Percentiles rank a stretch among this genome's conserved stretches.
Conservation (phyloP, 2,888 invertebrate species). For the Athalia rosae region DNA sequence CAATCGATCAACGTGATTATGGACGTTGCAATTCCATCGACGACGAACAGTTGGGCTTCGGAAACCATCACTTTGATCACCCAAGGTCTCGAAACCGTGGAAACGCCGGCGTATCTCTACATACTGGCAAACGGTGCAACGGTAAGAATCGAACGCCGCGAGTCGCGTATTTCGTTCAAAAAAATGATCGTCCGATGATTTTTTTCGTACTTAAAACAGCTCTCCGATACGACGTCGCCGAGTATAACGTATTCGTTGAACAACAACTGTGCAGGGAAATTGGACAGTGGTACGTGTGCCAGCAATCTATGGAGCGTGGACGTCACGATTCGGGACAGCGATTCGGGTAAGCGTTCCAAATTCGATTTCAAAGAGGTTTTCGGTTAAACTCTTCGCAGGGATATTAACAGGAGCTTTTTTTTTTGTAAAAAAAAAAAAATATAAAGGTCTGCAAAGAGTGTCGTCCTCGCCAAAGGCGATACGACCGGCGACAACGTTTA, state of each 20-base stretch:
- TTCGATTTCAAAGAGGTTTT: conserved; percentile 12
- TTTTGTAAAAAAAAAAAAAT: too few species aligned
- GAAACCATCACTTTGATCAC: conserved; percentile 62
- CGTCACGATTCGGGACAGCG: conserved; percentile 80
- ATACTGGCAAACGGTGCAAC: conserved; percentile 53
- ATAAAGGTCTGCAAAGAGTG: conserved; percentile 65
- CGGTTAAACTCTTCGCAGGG: not conserved
- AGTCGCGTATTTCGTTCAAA: not conserved
- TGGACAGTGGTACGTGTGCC: conserved; percentile 77
- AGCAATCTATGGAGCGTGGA: conserved; percentile 83
- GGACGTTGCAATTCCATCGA: conserved; percentile 56
- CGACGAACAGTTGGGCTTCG: conserved; percentile 49
- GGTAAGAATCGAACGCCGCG: conserved; percentile 50
- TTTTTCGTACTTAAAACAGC: conserved; percentile 53
- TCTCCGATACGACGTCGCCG: conserved; percentile 77
- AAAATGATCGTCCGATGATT: not conserved
- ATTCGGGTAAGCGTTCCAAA: conserved; percentile 75
- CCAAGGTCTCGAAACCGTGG: conserved; percentile 55
- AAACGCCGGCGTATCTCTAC: conserved; percentile 64
- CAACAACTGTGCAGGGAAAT: conserved; percentile 78
- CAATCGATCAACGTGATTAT: conserved; percentile 59
- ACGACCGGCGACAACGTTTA: conserved; percentile 79
- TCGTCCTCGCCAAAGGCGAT: conserved; percentile 75
- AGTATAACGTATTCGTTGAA: conserved; percentile 79
- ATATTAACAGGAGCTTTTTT: too few species aligned